Conservation (phyloP, 1,140 invertebrate genomes). For the Drosophila bocqueti region DNA sequence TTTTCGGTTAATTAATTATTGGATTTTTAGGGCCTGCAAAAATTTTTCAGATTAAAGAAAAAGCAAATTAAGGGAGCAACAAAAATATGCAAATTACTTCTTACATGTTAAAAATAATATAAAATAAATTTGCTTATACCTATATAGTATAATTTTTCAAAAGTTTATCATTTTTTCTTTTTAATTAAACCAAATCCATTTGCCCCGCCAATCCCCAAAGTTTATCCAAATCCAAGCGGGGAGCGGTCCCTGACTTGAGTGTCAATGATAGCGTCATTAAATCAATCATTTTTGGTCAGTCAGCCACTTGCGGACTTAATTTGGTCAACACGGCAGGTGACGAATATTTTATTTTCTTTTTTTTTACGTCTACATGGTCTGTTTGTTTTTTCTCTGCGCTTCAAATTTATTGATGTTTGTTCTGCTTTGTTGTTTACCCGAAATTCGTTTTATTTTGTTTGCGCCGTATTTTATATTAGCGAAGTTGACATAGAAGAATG, state of each 20-base stretch:
- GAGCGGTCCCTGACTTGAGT: conserved; percentile 33
- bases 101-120: too few species aligned
- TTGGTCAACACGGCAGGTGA: conserved; percentile 44
- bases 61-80: background rate
- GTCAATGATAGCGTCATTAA: conserved; percentile 73
- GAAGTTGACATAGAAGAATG: conserved; percentile 64
- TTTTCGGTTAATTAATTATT: background rate
- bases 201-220: background rate
- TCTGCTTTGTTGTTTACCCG: conserved; percentile 44
- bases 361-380: conserved; percentile 12
- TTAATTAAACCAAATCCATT: conserved; percentile 36
- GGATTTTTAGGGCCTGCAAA: background rate
- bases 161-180: background rate
- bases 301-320: conserved; percentile 64
- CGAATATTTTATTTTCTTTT: conserved; percentile 35
- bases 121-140: too few species aligned
- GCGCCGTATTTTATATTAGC: conserved; percentile 11
- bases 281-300: conserved; percentile 72
- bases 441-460: conserved; percentile 44
- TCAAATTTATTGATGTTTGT: conserved; percentile 47
- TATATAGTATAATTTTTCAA: too few species aligned
- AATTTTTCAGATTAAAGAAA: background rate
- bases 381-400: conserved; percentile 38
- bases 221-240: conserved; percentile 16
- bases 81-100: background rate